These are phyloP conservation scores for Drosophila infuscata DNA, from an alignment of 2,888 invertebrate species.

Conservation along the genomic window DNA sequence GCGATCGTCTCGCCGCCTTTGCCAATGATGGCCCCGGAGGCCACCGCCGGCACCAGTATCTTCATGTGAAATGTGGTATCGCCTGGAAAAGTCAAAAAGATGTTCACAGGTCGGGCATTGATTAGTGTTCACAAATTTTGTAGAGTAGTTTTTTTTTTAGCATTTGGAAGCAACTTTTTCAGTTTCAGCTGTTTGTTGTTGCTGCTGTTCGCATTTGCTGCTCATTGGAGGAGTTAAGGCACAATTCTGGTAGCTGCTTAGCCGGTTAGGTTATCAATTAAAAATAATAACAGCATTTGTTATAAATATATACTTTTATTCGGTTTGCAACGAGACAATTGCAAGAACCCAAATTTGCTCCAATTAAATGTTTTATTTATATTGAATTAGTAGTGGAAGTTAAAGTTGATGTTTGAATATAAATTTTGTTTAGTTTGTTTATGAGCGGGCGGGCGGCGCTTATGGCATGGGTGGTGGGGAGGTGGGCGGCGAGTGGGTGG, in stretches of 20 bases:
- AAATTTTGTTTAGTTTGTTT: slow-evolving; percentile 18
- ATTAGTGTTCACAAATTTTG: slow-evolving; percentile 36
- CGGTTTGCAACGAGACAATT: slow-evolving; percentile 34
- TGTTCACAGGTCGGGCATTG: slow-evolving; percentile 42
- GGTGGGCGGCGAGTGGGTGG: slow-evolving; percentile 14
- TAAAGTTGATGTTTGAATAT: slow-evolving; percentile 23
- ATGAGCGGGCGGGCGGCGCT: slow-evolving; percentile 20
- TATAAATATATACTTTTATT: slow-evolving; percentile 12
- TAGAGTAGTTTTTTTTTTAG: not conserved
- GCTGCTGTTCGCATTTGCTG: slow-evolving; percentile 24
- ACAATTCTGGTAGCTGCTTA: slow-evolving; percentile 36
- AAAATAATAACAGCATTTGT: slow-evolving; percentile 81
- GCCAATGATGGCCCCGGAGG: slow-evolving; percentile 99
- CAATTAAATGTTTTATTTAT: slow-evolving; percentile 4
- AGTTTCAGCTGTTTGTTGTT: slow-evolving; percentile 1
- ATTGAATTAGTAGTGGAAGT: slow-evolving; percentile 22
- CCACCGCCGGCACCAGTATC: slow-evolving; percentile 97
- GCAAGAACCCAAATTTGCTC: slow-evolving; percentile 16
- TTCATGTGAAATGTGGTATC: slow-evolving; percentile 98
- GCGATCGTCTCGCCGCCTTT: slow-evolving; percentile 99
- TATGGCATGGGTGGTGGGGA: slow-evolving; percentile 20
- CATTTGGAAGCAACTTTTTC: slow-evolving; percentile 6
- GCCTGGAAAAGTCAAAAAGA: slow-evolving; percentile 87
- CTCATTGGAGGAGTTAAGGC: slow-evolving; percentile 16
- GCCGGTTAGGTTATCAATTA: slow-evolving; percentile 75